phyloP scores from a whole-genome alignment of 2,888 invertebrate species.

The Parnassius orleans region DNA sequence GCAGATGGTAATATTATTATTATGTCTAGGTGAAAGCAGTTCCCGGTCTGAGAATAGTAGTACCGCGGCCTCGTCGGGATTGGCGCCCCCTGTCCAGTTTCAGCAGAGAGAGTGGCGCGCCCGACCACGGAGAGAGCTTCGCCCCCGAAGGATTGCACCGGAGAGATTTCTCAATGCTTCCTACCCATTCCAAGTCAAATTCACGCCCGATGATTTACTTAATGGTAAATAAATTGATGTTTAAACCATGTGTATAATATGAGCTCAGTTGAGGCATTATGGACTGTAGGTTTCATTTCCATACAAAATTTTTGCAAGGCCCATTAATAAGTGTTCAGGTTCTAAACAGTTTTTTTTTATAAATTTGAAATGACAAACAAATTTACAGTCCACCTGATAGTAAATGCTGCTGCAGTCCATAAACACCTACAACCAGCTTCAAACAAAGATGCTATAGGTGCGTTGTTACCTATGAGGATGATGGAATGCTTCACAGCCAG shows the following conservation, averaged over 20 bases:
- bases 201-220: constrained; percentile 82
- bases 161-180: constrained; percentile 85
- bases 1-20: background rate
- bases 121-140: constrained; percentile 42
- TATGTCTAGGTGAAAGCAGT: constrained; percentile 32
- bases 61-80: constrained; percentile 28
- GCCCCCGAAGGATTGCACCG: constrained; percentile 70
- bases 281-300: too few species aligned
- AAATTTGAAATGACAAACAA: too few species aligned
- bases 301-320: too few species aligned
- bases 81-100: constrained; percentile 23
- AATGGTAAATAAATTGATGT: constrained; percentile 57
- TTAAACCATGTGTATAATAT: constrained; percentile 9
- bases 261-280: too few species aligned
- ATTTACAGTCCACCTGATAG: too few species aligned
- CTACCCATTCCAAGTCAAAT: constrained; percentile 84
- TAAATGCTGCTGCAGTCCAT: too few species aligned
- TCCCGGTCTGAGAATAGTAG: constrained; percentile 8
- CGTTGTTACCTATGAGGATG: too few species aligned
- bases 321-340: too few species aligned
- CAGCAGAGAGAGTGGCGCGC: constrained; percentile 49
- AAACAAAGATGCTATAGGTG: too few species aligned
- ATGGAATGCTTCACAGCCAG: too few species aligned
- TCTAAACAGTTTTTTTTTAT: too few species aligned
- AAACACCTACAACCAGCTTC: too few species aligned